Percentiles rank a stretch among this genome's conserved stretches.
phyloP scores from a whole-genome alignment of 2,797 vertebrate species.

The Chromobotia macracanthus region DNA sequence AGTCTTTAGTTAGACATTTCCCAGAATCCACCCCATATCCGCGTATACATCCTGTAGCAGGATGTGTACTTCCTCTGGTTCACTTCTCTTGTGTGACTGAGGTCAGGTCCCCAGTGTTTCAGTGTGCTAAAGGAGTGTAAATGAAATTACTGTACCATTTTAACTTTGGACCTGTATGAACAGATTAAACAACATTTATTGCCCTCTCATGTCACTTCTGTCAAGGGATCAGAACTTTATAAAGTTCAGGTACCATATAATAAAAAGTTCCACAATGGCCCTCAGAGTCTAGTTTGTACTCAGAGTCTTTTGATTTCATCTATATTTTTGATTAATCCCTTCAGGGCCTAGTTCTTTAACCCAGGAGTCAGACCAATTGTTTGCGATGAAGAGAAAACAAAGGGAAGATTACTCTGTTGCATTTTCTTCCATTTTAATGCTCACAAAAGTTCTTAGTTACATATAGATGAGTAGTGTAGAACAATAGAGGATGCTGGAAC shows the following conservation, averaged over 20 bases:
- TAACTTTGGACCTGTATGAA: constrained; percentile 1
- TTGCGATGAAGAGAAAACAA: background rate
- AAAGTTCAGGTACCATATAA: constrained; percentile 14
- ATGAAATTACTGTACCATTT: background rate
- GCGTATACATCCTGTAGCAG: background rate
- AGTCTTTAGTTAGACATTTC: background rate
- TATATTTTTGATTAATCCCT: background rate
- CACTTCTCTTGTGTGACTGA: constrained; percentile 2
- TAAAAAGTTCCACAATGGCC: background rate
- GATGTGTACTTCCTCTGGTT: constrained; percentile 37
- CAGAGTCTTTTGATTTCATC: background rate
- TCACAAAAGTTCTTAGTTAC: background rate
- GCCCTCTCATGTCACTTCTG: background rate
- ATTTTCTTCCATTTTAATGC: background rate
- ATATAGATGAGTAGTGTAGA: background rate
- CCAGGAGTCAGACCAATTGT: background rate
- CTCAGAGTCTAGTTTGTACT: background rate
- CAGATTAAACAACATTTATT: constrained; percentile 15
- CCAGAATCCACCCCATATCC: background rate
- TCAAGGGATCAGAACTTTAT: constrained; percentile 21
- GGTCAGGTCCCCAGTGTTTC: constrained; percentile 15
- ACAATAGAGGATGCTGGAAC: background rate
- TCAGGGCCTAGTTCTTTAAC: background rate
- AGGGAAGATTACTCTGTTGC: background rate
- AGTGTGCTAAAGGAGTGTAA: constrained; percentile 6